Conservation (phyloP, 2,797 vertebrate species). For the Psittacula echo region DNA sequence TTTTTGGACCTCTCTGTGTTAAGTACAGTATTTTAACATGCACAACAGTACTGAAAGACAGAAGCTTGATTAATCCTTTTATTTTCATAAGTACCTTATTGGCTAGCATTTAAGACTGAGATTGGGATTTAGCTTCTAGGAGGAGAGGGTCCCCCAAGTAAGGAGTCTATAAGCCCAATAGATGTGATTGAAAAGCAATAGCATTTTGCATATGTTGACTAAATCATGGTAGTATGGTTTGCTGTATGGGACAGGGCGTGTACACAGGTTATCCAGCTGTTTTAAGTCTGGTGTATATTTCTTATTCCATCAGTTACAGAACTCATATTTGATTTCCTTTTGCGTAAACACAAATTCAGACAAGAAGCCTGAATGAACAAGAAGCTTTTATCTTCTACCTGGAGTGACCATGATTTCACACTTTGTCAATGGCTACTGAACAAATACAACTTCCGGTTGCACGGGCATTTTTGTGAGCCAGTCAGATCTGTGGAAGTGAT, state of each 20-base stretch:
- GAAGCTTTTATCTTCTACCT: background rate
- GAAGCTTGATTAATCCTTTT: background rate
- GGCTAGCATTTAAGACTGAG: background rate
- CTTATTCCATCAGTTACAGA: background rate
- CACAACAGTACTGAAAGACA: background rate
- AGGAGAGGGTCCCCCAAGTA: background rate
- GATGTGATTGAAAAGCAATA: background rate
- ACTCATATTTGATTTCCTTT: background rate
- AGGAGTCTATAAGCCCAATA: background rate
- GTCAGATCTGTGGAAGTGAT: background rate
- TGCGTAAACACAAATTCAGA: background rate
- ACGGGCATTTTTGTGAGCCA: background rate
- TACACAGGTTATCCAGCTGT: background rate
- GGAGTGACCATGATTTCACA: background rate
- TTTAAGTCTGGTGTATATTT: background rate
- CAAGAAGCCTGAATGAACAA: background rate
- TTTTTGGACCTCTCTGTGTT: background rate
- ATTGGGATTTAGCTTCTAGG: background rate
- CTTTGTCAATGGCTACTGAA: background rate
- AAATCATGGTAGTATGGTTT: background rate
- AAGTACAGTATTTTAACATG: background rate
- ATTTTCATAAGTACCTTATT: background rate
- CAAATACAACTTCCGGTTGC: background rate
- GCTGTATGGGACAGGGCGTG: background rate
- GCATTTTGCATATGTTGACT: background rate